Evolutionary conservation across 2,113 vertebrate species (phyloP), one percentile per base, ranked within the genome.

Genomic region (Phylloscopus whistleri): DNA sequence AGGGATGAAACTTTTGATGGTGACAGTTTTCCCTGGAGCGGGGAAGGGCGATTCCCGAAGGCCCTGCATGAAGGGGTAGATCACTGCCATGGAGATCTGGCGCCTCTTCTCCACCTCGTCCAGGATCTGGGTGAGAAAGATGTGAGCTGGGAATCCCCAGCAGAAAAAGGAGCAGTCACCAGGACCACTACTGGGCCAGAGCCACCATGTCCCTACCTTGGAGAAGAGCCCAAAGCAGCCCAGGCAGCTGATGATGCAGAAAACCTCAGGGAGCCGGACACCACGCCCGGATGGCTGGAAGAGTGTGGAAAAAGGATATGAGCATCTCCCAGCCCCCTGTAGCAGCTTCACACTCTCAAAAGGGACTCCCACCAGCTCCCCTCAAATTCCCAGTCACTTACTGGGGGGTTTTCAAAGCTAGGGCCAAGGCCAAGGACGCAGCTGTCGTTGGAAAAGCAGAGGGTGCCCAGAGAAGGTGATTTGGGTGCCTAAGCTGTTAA

Each of bases 21-120:
- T 99, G 90, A 99, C 99, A 0, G 98, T 99, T 97, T 98, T 98
- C 49, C 99, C 99, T 0, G 99, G 99, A 12, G 99, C 99, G 6
- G 99, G 99, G 95, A 99, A 99, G 15, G 98, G 92, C 0, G 98
- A 98, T 95, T 99, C 99, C 67, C 99, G 97, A 24, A 99, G 98
- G 70, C 99, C 99, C 95, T 99, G 99, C 99, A 99, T 99, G 97
- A 99, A 99, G 10, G 99, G 99, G 94, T 99, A 99, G 80, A 99
- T 99, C 97, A 99, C 99, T 0, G 99, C 99, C 98, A 98, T 97
- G 93, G 99, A 99, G 92, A 99, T 99, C 97, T 99, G 99, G 30
- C 99, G 98, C 20, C 99, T 97, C 97, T 99, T 99, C 97, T 99
- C 99, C 92, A 99, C 99, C 97, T 99, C 99, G 0, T 99, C 99